A percentile compares a stretch with the other conserved stretches of the same genome.
phyloP scores from a whole-genome alignment of 2,888 invertebrate species.

The Frankliniella fusca region DNA sequence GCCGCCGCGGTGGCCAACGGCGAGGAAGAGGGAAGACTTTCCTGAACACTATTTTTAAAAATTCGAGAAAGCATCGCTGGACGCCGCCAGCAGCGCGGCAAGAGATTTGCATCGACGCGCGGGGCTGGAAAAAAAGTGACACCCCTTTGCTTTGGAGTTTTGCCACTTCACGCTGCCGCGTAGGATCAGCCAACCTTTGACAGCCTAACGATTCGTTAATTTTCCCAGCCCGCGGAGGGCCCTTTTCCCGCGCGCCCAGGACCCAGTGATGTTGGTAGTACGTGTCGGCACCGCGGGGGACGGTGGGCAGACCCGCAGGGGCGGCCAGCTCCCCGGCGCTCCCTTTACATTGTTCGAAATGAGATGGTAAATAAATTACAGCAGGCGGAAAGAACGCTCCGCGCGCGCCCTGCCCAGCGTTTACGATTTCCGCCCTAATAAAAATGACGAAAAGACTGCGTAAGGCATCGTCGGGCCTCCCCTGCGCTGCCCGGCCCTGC shows the following conservation, averaged over 20 bases:
- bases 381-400: not conserved
- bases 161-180: no score
- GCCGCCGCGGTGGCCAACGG: no score
- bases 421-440: constrained; percentile 23
- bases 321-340: not conserved
- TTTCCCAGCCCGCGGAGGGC: no score
- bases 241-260: no score
- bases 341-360: constrained; percentile 14
- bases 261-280: not conserved
- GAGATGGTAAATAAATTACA: constrained; percentile 17
- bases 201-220: no score
- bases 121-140: no score
- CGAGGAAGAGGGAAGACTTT: no score
- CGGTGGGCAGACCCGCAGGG: not conserved
- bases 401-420: not conserved
- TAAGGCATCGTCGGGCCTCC: not conserved
- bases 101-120: no score
- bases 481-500: not conserved
- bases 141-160: no score
- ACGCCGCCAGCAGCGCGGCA: no score
- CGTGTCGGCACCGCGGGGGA: not conserved
- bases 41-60: not conserved
- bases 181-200: no score
- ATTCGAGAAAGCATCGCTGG: not conserved
- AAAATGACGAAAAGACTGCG: not conserved